Evolutionary conservation across 2,113 vertebrate genomes (phyloP), one percentile per base, ranked within the genome.

Genomic region (Cacatua alba): DNA sequence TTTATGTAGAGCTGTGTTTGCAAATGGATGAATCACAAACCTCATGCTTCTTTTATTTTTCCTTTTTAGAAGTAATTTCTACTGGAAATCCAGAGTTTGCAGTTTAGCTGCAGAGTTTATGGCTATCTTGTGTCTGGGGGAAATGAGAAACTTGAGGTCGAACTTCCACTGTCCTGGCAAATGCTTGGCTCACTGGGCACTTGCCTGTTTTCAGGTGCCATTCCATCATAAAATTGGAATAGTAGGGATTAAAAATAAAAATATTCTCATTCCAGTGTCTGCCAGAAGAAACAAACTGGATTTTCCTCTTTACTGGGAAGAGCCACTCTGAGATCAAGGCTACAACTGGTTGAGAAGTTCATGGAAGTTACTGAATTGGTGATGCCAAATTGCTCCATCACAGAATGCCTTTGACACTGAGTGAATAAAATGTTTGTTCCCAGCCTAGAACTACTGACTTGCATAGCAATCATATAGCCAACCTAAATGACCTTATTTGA

Each of bases 11-110:
- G 69, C 35, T 53, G 6, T 91, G 59, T 95, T 93, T 95, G 83
- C 88, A 92, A 86, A 89, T 48, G 74, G 25, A 88, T 91, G 89
- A 96, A 76, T 92, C 91, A 97, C 46, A 92, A 72, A 94, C 74
- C 76, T 88, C 85, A 44, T 60, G 25, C 2, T 60, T 16, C 8
- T 77, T 57, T 81, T 25, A 49, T 74, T 37, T 65, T 77, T 77
- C 55, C 74, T 31, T 62, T 52, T 49, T 5, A 85, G 48, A 82
- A 93, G 41, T 72, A 37, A 69, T 62, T 91, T 89, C 53, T 62
- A 31, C 87, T 59, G 84, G 48, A 85, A 87, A 78, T 65, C 25
- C 37, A 82, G 29, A 68, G 18, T 4, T 85, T 85, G 49, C 53
- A 94, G 59, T 69, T 91, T 84, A 89, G 23, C 35, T 79, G 17